Evolutionary conservation across 2,888 invertebrate genomes (phyloP).

Genomic region (Ypsolopha scabrella): DNA sequence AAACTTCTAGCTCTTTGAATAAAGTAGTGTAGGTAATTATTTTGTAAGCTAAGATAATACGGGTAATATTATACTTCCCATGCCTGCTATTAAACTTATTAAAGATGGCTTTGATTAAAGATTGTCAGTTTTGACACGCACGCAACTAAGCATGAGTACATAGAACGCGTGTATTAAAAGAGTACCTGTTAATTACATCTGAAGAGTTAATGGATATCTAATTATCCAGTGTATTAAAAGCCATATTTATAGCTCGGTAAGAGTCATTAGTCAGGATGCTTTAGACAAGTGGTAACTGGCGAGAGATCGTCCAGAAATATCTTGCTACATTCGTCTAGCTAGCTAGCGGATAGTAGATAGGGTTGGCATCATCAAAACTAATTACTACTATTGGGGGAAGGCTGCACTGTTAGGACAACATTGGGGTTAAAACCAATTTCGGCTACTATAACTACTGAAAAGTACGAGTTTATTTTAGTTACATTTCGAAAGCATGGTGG

Average conservation of each 20-base stretch:
- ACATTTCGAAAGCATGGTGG: background rate
- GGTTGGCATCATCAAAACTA: background rate
- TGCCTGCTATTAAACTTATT: slow-evolving; percentile 1
- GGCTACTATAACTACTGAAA: too few relatives aligned
- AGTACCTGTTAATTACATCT: background rate
- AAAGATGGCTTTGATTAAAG: background rate
- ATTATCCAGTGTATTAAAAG: background rate
- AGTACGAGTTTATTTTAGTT: background rate
- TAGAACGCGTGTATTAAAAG: background rate
- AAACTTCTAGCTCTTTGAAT: too few relatives aligned
- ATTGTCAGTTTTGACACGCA: too few relatives aligned
- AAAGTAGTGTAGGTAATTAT: too few relatives aligned
- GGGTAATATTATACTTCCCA: background rate
- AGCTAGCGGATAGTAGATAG: background rate
- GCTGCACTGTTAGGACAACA: background rate
- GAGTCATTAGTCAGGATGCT: background rate
- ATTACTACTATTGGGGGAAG: background rate
- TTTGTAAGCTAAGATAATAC: too few relatives aligned
- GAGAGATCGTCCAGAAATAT: background rate
- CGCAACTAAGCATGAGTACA: background rate
- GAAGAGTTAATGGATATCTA: slow-evolving; percentile 1
- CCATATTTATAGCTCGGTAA: background rate
- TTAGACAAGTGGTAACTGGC: background rate
- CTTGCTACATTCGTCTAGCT: background rate
- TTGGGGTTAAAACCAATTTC: background rate